Conservation (phyloP, 1,140 invertebrate species). For the Eciton burchellii region DNA sequence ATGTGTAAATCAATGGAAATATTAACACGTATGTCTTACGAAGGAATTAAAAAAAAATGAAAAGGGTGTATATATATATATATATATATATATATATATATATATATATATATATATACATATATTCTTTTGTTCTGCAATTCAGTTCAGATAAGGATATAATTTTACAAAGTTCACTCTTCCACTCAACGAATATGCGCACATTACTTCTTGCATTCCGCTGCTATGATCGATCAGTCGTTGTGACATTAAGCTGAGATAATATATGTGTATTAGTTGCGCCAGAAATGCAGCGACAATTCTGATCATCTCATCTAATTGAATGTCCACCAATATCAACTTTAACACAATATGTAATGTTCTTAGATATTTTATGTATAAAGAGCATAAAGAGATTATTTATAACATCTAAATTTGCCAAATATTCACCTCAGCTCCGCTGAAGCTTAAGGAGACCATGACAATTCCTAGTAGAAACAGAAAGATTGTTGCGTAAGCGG, state of each 20-base stretch:
- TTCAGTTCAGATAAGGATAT: no score
- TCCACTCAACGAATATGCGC: not conserved
- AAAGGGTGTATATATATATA: no score
- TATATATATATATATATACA: no score
- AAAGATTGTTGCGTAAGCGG: not conserved
- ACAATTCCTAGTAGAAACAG: constrained; percentile 3
- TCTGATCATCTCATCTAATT: constrained; percentile 27
- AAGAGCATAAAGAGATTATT: no score
- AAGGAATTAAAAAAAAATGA: no score
- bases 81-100: no score
- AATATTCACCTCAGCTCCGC: no score
- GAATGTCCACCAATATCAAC: not conserved
- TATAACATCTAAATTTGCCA: no score
- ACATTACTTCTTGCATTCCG: constrained; percentile 26
- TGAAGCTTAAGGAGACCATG: not conserved
- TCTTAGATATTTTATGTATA: no score
- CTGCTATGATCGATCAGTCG: constrained; percentile 5
- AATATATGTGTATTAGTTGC: constrained; percentile 18
- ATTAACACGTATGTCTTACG: no score
- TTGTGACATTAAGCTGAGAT: constrained; percentile 7
- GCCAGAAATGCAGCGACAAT: not conserved
- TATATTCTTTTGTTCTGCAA: no score
- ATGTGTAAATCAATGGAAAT: no score
- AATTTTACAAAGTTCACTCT: not conserved
- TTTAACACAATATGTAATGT: constrained; percentile 1